Evolutionary conservation across 2,797 vertebrate genomes (phyloP).

Genomic region (Sebastes cheni): DNA sequence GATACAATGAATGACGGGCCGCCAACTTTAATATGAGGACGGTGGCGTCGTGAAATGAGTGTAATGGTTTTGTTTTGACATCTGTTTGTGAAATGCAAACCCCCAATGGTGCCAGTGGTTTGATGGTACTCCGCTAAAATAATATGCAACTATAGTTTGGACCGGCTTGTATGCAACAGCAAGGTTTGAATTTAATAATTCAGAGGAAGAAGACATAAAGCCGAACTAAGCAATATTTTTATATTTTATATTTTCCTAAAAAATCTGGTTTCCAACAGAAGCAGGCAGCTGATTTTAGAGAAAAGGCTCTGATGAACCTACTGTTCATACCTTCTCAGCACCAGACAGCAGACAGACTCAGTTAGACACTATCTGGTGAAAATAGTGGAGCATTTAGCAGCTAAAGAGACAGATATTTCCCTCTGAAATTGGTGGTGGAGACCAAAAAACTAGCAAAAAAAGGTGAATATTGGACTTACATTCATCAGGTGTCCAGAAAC

Average conservation of each 20-base stretch:
- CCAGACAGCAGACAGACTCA: not conserved
- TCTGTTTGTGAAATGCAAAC: not conserved
- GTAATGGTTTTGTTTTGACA: not conserved
- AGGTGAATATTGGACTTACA: too few species aligned
- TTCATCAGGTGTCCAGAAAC: too few species aligned
- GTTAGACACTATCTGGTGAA: not conserved
- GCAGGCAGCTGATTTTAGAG: too few species aligned
- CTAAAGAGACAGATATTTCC: not conserved
- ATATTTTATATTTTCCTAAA: too few species aligned
- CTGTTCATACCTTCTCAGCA: not conserved
- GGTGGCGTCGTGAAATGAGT: not conserved
- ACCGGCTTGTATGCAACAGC: not conserved
- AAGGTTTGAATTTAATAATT: not conserved
- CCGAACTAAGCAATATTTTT: too few species aligned
- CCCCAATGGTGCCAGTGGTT: not conserved
- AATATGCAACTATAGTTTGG: not conserved
- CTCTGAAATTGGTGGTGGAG: not conserved
- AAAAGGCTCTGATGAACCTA: not conserved
- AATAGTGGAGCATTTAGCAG: not conserved
- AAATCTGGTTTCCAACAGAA: too few species aligned
- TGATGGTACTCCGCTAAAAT: not conserved
- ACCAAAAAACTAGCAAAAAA: too few species aligned
- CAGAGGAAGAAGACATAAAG: not conserved
- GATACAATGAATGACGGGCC: not conserved
- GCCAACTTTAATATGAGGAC: not conserved